Base-by-base conservation (phyloP, 2,797 vertebrate genomes). In the Poecilia wingei region DNA sequence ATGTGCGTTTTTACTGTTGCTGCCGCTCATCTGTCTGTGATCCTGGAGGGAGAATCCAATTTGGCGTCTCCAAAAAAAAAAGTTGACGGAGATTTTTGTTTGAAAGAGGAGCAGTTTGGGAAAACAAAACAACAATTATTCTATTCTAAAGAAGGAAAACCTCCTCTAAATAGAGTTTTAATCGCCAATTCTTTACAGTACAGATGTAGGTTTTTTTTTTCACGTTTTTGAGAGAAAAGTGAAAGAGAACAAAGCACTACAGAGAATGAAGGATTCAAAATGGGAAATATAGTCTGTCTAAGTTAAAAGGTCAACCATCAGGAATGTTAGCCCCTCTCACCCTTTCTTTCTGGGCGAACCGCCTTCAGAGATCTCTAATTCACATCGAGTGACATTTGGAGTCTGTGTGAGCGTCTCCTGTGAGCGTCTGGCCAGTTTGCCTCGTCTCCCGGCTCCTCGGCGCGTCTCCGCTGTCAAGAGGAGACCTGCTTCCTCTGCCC, bases 361-460 rank as follows among this genome's bases (percentile, higher is more conserved):
- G 80, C 71, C 77, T 73, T 75, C 71, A 18, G 82, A 79, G 78
- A 78, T 82, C 75, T 88, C 64, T 74, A 68, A 84, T 82, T 78
- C 61, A 79, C 75, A 70, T 76, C 53, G 79, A 75, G 55, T 84
- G 82, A 78, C 78, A 79, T 86, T 86, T 82, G 76, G 61, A 72
- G 28, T 84, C 45, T 82, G 79, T 77, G 69, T 75, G 9, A 46
- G 46, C 71, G 53, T 79, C 55, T 72, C 55, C 31, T 57, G 61
- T 71, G 71, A 78, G 77, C 68, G 71, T 61, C 3, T 13, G 22
- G 64, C 78, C 6, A 77, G 8, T 49, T 66, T 39, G 64, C 49
- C 47, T 53, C 53, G 33, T 3, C 74, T 57, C 80, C 51, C 33
- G 59, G 76, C 79, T 33, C 66, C 55, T 88, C 74, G 64, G 72